phyloP scores from a whole-genome alignment of 1,140 invertebrate genomes.

The Panulirus ornatus region DNA sequence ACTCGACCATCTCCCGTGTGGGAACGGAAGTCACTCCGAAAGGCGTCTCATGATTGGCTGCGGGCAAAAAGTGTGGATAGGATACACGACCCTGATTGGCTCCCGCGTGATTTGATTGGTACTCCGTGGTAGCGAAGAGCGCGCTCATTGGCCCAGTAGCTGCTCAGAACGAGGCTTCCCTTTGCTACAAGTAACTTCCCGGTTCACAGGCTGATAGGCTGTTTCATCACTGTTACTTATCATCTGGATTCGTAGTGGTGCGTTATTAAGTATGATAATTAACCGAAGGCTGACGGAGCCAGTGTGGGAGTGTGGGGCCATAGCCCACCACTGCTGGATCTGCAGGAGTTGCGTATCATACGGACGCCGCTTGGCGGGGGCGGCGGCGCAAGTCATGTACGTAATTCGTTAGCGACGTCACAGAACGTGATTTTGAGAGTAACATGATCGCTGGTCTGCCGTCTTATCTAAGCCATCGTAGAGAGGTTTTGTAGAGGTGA shows the following conservation, averaged over 20 bases:
- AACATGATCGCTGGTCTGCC: too few relatives aligned
- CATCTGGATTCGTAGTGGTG: neutral
- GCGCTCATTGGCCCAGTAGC: neutral
- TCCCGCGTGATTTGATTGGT: conserved; percentile 31
- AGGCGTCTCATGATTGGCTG: conserved; percentile 44
- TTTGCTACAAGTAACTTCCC: neutral
- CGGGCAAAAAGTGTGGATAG: conserved; percentile 37
- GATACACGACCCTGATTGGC: conserved; percentile 21
- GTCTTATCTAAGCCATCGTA: too few relatives aligned
- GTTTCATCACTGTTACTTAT: conserved; percentile 1
- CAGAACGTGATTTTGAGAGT: too few relatives aligned
- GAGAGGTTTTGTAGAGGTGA: neutral
- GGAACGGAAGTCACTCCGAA: conserved; percentile 59
- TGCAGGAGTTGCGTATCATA: too few relatives aligned
- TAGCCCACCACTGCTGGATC: neutral
- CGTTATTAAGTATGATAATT: conserved; percentile 15
- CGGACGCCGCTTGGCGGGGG: too few relatives aligned
- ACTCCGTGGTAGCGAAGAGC: too few relatives aligned
- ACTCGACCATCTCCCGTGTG: conserved; percentile 30
- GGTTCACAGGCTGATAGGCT: neutral
- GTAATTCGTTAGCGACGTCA: too few relatives aligned
- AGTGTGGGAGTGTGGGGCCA: conserved; percentile 20
- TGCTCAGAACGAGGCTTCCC: neutral
- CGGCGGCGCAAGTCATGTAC: too few relatives aligned
- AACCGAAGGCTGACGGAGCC: neutral